A percentile compares a stretch with the other conserved stretches of the same genome.
phyloP scores from a whole-genome alignment of 2,113 vertebrate genomes.

The Mastomys natalensis region DNA sequence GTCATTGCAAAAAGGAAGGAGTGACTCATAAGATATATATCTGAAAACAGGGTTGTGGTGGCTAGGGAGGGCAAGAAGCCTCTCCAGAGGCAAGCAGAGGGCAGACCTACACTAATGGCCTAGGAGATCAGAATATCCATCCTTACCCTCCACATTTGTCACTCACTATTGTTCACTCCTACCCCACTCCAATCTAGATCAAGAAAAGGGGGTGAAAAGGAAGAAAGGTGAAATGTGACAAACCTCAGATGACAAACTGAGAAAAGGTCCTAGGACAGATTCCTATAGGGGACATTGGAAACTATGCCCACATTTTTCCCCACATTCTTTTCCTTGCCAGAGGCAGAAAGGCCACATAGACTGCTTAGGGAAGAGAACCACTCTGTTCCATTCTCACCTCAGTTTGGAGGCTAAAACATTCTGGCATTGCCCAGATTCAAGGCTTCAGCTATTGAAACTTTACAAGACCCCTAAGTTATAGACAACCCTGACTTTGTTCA shows the following conservation, averaged over 20 bases:
- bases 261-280: slow-evolving; percentile 54
- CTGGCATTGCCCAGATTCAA: background rate
- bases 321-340: background rate
- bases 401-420: background rate
- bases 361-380: background rate
- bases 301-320: background rate
- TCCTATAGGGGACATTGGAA: slow-evolving; percentile 47
- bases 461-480: slow-evolving; percentile 2
- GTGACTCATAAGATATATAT: background rate
- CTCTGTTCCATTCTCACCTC: background rate
- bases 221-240: slow-evolving; percentile 52
- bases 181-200: slow-evolving; percentile 21
- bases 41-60: background rate
- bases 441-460: background rate
- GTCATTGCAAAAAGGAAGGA: background rate
- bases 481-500: background rate
- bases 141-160: background rate
- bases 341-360: background rate
- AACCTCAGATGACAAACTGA: slow-evolving; percentile 60
- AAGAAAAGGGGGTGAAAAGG: slow-evolving; percentile 48
- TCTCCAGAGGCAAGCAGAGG: background rate
- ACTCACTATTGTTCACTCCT: background rate
- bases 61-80: background rate
- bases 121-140: background rate
- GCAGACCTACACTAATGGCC: background rate